Conservation (phyloP, 2,888 invertebrate species). For the Athrips mouffetella region DNA sequence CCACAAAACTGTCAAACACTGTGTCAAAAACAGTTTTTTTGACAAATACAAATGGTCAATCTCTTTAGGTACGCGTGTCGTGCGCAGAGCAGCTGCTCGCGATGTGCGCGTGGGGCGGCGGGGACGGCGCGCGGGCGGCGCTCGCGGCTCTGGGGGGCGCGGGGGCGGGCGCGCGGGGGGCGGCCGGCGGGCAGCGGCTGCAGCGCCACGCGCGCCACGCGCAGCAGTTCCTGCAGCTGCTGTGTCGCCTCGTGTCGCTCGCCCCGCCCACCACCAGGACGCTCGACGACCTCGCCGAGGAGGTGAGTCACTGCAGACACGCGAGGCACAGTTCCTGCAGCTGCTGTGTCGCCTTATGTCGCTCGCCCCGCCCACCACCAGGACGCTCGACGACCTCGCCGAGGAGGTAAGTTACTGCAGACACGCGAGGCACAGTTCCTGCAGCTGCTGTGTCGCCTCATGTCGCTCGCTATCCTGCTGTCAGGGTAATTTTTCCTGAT, state of each 20-base stretch:
- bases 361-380: slow-evolving; percentile 83
- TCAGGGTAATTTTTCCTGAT: too few relatives aligned
- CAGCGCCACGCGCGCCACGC: slow-evolving; percentile 83
- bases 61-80: slow-evolving; percentile 81
- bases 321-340: slow-evolving; percentile 87
- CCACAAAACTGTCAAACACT: too few relatives aligned
- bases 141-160: slow-evolving; percentile 52
- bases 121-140: slow-evolving; percentile 61
- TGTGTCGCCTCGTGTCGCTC: slow-evolving; percentile 83
- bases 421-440: slow-evolving; percentile 87
- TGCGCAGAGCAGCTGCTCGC: slow-evolving; percentile 91
- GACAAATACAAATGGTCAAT: background rate
- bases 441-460: slow-evolving; percentile 82
- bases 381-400: slow-evolving; percentile 80
- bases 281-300: slow-evolving; percentile 71
- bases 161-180: slow-evolving; percentile 78
- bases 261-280: slow-evolving; percentile 85
- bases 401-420: slow-evolving; percentile 54
- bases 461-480: slow-evolving; percentile 84
- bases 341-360: slow-evolving; percentile 83
- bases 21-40: too few relatives aligned
- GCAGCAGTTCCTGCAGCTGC: slow-evolving; percentile 86
- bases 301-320: slow-evolving; percentile 59
- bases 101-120: slow-evolving; percentile 89
- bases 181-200: slow-evolving; percentile 61